Evolutionary conservation across 2,113 vertebrate species (phyloP), one percentile per base, ranked within the genome.

Genomic region (Ciconia boyciana): DNA sequence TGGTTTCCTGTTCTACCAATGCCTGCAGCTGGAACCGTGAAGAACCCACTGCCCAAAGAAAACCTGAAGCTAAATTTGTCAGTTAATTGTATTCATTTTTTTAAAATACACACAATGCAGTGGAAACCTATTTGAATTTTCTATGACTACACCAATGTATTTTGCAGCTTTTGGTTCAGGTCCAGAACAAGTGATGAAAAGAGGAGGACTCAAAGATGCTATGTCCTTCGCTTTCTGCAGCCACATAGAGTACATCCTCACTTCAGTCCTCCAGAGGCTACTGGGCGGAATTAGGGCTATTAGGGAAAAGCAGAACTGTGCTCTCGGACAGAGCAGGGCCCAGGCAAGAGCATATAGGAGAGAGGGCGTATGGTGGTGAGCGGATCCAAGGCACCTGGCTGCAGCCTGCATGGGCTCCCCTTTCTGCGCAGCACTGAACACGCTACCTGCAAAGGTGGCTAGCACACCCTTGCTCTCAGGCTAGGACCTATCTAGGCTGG

Each of bases 261-360:
- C 90, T 25, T 84, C 26, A n/a, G 60, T 41, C 91, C 71, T 92
- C 71, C 3, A 0, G 92, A 71, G 83, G 60, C 57, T 84, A 46
- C 3, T 26, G 55, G 3, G 20, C 22, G 29, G 16, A 58, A 83
- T 41, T 6, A 16, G 83, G 29, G 46, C 17, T 96, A 36, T 51
- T 62, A 84, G 62, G 74, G 57, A 25, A 91, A 90, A 88, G n/a
- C 13, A 3, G 16, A 76, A 87, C 83, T 69, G 32, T 70, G 91
- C 89, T 82, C 29, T 77, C 65, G 82, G 76, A 90, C 74, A 92
- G 96, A 62, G 54, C 29, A 41, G 74, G 93, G 85, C 85, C 80
- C 3, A 25, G 91, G 96, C 94, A 96, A 88, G 90, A 96, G 97
- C 97, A 97, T 97, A 97, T 90, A 90, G 90, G 92, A 83, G 10